These are phyloP conservation scores for Scrobipalpa atriplicella DNA, from an alignment of 2,888 invertebrate species.

Conservation along the genomic window DNA sequence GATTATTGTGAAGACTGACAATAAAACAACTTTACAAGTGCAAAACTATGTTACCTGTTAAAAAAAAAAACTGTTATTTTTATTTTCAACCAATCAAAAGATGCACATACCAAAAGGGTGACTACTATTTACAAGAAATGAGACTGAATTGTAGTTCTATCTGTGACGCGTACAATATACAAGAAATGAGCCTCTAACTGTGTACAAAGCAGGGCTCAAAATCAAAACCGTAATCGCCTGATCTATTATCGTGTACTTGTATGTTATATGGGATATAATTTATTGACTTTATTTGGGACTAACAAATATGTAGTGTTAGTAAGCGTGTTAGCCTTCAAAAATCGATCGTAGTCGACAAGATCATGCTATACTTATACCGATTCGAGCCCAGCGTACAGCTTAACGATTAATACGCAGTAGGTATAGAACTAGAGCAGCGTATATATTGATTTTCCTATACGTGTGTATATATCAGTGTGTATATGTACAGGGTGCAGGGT, in stretches of 20 bases:
- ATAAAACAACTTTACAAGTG: slow-evolving; percentile 62
- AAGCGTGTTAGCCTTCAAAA: too few relatives aligned
- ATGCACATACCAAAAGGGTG: slow-evolving; percentile 70
- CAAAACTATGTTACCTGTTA: slow-evolving; percentile 44
- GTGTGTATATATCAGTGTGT: slow-evolving; percentile 1
- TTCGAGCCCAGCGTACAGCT: neutral
- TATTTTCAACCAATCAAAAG: slow-evolving; percentile 75
- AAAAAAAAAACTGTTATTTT: slow-evolving; percentile 78
- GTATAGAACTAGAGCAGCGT: neutral
- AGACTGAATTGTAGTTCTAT: slow-evolving; percentile 39
- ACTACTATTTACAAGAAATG: slow-evolving; percentile 78
- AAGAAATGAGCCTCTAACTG: too few relatives aligned
- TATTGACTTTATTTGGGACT: too few relatives aligned
- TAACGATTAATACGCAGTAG: neutral
- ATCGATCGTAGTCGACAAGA: slow-evolving; percentile 2
- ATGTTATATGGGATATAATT: too few relatives aligned
- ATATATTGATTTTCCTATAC: slow-evolving; percentile 1
- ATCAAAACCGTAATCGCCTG: too few relatives aligned
- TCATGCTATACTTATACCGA: neutral
- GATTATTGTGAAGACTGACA: slow-evolving; percentile 34
- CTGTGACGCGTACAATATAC: neutral
- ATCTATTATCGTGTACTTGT: too few relatives aligned
- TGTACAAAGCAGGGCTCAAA: too few relatives aligned
- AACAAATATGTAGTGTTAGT: too few relatives aligned
- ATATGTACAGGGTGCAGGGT: neutral